Base-by-base conservation (phyloP, 2,797 vertebrate species). In the Falco peregrinus region DNA sequence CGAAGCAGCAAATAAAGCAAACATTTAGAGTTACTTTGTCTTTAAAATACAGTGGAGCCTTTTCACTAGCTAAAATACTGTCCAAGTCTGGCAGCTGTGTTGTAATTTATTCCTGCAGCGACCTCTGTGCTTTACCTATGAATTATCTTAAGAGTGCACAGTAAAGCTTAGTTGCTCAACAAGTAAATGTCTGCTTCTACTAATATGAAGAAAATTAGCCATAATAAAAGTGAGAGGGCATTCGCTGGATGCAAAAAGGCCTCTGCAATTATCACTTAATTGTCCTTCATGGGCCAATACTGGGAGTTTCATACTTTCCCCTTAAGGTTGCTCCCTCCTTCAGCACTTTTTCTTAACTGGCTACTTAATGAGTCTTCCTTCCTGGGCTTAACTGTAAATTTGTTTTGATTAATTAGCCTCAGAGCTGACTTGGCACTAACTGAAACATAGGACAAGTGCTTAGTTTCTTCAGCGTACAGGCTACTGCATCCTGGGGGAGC, bases 371-470 rank as follows among this genome's bases (percentile, higher is more conserved):
- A 97, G 92, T 93, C 78, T 95, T 97, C 92, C 91, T 97, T 97
- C 82, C 87, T 91, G 81, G 48, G 89, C 76, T 97, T 98, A 97
- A 98, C 92, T 97, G 93, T 98, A 96, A 96, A 97, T 98, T 97
- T 97, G 91, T 98, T 98, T 98, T 98, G 96, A 98, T 97, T 97
- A 98, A 98, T 98, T 97, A 97, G 93, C 91, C 85, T 96, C 94
- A 94, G 77, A 96, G 93, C 96, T 98, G 96, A 98, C 90, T 96
- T 94, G 87, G 96, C 95, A 89, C 84, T 97, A 96, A 97, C 69
- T 93, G 94, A 97, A 96, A 97, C 67, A 84, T 3, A 94, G 63
- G 39, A 78, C 61, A 91, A 86, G 51, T 69, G 93, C 91, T 97
- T 63, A 11, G 81, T 96, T 97, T 95, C 94, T 96, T 96, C 86